Base-by-base conservation (phyloP, 2,113 vertebrate genomes). In the Poeciliopsis turrubarensis region DNA sequence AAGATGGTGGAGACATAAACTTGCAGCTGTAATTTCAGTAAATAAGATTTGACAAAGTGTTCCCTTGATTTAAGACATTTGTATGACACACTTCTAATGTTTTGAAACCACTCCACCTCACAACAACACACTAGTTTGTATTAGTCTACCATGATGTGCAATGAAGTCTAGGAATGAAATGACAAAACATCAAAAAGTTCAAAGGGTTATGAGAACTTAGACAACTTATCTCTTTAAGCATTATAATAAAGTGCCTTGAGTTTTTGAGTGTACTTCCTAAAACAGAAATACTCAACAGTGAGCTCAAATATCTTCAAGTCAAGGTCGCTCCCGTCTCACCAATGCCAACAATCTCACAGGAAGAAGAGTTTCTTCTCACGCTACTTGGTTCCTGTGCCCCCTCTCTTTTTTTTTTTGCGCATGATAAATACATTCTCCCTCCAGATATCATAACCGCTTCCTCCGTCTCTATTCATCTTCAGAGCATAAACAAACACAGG, bases 301-400 rank as follows among this genome's bases (percentile, higher is more conserved):
- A 73, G 31, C 60, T 80, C 67, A 64, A 69, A n/a, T 70, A 69
- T 63, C 71, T 85, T 74, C 85, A 34, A 80, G 76, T 81, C 89
- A 85, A 89, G 88, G 86, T 89, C 84, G 54, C 77, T 88, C 84
- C 77, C 75, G 79, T 86, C 85, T 74, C 69, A 78, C 65, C 76
- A 31, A 1, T 73, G 60, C 67, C 77, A 89, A 80, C 80, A 68
- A 83, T 89, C 85, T 86, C 74, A 63, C 62, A 54, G 66, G 64
- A 63, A 72, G 67, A 64, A 57, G 63, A 79, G 80, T 73, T 88
- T 89, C 77, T 80, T 88, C 87, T 88, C 77, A 86, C 54, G 78
- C 81, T 76, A 89, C 73, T 80, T 26, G 60, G 65, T 80, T 82
- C 27, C 82, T 68, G 71, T 75, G 54, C 34, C n/a, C 0, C 22